Base-by-base conservation (phyloP, 2,797 vertebrate species). In the Lepilemur ruficaudatus region DNA sequence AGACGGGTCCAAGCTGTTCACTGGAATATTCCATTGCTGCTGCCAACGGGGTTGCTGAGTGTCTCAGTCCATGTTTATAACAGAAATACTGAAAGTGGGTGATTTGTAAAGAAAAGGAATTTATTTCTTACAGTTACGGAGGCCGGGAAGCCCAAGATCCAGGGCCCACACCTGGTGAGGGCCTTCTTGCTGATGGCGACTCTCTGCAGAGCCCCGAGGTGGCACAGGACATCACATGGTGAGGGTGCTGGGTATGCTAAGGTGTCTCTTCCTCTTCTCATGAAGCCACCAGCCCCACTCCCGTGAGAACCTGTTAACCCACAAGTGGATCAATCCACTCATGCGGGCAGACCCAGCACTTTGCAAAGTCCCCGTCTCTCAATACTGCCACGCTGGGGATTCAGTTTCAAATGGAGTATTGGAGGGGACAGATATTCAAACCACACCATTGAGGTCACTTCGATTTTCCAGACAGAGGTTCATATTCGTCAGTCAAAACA, bases 1-100 rank as follows among this genome's bases (percentile, higher is more conserved):
- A 13, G 20, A n/a, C 1, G 0, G 1, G 50, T 9, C 50, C 25
- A 22, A 0, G 1, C 4, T 18, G 55, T 35, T 46, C 32, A 2
- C 28, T 5, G 35, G 57, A n/a, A 59, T 14, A 38, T 25, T n/a
- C 35, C 30, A 4, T 17, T 32, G n/a, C 15, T 50, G 48, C 70
- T 9, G 11, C 25, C 28, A 20, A 5, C 1, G 2, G 22, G 0
- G 13, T 35, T 41, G 76, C 67, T 6, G 20, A 38, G 67, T 38
- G 9, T 69, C 35, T 69, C 38, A 18, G 35, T 69, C 35, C 20
- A 38, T 22, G 17, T 38, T 69, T 69, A 69, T 69, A 69, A 38
- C 9, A 38, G 35, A 69, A 69, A 69, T 69, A 69, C 20, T 69
- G 67, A 69, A 22, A 69, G 1, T 69, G 67, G 35, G 35, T 9